A percentile compares a stretch with the other conserved stretches of the same genome.
phyloP scores from a whole-genome alignment of 2,888 invertebrate species.

The Polymixis flavicincta region DNA sequence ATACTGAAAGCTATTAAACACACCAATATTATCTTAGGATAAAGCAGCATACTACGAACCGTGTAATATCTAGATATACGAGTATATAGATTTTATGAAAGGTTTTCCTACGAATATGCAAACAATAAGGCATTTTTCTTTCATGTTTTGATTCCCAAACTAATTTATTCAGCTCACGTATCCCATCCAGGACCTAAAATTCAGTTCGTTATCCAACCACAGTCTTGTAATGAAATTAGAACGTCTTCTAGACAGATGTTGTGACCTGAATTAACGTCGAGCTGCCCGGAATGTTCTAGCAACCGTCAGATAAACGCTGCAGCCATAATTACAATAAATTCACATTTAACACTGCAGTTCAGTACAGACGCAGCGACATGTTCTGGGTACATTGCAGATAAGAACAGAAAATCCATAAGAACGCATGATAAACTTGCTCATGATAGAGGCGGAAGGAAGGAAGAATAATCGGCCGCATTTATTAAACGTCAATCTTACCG shows the following conservation, averaged over 20 bases:
- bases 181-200: neutral
- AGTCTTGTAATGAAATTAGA: conserved; percentile 28
- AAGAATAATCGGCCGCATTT: conserved; percentile 7
- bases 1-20: neutral
- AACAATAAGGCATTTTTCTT: neutral
- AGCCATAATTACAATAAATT: conserved; percentile 68
- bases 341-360: conserved; percentile 63
- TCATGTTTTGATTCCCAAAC: neutral
- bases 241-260: conserved; percentile 50
- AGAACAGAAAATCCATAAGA: conserved; percentile 40
- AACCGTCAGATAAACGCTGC: conserved; percentile 57
- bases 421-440: neutral
- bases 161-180: neutral
- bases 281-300: conserved; percentile 49
- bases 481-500: conserved; percentile 33
- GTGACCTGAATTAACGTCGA: conserved; percentile 44
- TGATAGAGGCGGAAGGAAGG: too few relatives aligned
- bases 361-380: conserved; percentile 51
- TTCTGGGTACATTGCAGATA: conserved; percentile 22
- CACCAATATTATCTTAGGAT: conserved; percentile 26
- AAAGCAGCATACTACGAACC: conserved; percentile 7
- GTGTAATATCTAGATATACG: neutral
- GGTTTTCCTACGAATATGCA: neutral
- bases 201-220: conserved; percentile 4
- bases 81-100: neutral